These are phyloP conservation scores for Drosophila flavopinicola DNA, from an alignment of 2,888 invertebrate species.

Conservation along the genomic window DNA sequence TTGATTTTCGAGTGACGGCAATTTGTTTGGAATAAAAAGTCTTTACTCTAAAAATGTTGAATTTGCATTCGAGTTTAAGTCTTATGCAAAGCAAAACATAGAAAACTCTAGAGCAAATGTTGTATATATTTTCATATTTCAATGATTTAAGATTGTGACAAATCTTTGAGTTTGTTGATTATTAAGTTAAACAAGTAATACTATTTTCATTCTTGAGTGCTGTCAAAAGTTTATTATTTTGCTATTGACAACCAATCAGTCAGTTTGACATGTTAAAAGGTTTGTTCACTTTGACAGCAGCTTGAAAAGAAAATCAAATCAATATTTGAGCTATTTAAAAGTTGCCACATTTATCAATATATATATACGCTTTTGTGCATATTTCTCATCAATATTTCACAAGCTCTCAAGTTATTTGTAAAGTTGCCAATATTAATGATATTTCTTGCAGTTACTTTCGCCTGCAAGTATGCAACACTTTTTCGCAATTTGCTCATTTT, in stretches of 20 bases:
- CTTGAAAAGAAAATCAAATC: background rate
- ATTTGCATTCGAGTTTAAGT: too few species aligned
- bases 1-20: conserved; percentile 52
- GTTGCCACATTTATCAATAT: background rate
- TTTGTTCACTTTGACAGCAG: background rate
- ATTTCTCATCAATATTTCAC: background rate
- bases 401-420: conserved; percentile 7
- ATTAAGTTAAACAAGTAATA: too few species aligned
- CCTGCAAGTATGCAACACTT: conserved; percentile 58
- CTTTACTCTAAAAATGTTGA: background rate
- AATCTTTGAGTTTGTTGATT: too few species aligned
- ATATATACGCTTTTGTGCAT: background rate
- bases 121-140: too few species aligned
- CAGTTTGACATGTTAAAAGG: background rate
- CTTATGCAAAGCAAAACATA: background rate
- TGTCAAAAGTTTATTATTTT: too few species aligned
- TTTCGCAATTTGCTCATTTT: conserved; percentile 11
- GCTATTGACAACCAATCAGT: too few species aligned
- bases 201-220: too few species aligned
- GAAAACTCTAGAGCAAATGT: background rate
- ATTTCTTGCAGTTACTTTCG: conserved; percentile 4
- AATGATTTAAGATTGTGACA: too few species aligned
- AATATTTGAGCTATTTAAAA: background rate
- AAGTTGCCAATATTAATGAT: conserved; percentile 28
- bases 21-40: conserved; percentile 19